Evolutionary conservation across 2,888 invertebrate genomes (phyloP), one percentile per base, ranked within the genome.

Genomic region (Cyrtodaria siliqua): DNA sequence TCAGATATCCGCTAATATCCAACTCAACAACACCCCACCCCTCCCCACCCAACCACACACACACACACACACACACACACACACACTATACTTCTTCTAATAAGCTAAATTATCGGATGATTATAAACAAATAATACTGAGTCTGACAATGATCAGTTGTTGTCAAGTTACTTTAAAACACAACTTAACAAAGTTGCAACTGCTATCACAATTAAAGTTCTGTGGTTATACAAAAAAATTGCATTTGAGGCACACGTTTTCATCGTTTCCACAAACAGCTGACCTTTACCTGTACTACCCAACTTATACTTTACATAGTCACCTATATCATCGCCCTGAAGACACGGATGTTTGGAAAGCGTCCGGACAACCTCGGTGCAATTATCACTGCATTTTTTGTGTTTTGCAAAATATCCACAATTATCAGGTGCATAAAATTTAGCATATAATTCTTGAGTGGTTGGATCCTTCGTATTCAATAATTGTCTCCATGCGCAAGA

Each of bases 261-360:
- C 26, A 70, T 20, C 2, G 62, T 42, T n/a, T 50, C 56, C 8
- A 70, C 62, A 1, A 70, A 18, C 26, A 44, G 18, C 49, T 56
- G 44, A 2, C 62, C 70, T n/a, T 49, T 14, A 2, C 23, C 38
- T 23, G 18, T 14, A 6, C 50, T 27, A 42, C n/a, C n/a, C 26
- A 76, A 33, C 27, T 68, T 75, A 40, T 42, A 67, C 53, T 60
- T 69, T 24, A 82, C 61, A 56, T 63, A 84, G 0, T 84, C 85
- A 2, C 84, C 82, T 20, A 85, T 44, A 50, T 84, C 79, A 47
- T 84, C 79, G 1, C 85, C 86, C 47, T 76, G 55, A 26, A 86
- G 64, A 55, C 86, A 86, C 1, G 80, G 77, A 44, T 84, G 78
- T 24, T 69, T 33, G 20, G 64, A 29, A 4, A 82, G 50, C 27